These are phyloP conservation scores for Apus apus DNA, from an alignment of 2,113 vertebrate genomes.

Conservation along the genomic window DNA sequence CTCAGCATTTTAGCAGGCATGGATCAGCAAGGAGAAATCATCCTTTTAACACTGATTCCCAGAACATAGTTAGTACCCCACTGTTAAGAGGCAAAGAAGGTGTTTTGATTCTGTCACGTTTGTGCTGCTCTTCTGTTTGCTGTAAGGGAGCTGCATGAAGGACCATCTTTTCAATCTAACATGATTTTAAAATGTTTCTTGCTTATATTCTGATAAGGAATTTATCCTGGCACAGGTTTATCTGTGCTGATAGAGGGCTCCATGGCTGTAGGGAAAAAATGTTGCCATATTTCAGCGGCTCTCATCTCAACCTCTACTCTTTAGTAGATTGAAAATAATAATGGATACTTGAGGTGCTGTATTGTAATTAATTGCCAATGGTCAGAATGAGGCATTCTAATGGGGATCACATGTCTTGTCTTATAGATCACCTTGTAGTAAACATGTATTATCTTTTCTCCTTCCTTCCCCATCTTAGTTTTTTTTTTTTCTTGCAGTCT, in stretches of 20 bases:
- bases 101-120: constrained; percentile 4
- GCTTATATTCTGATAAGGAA: constrained; percentile 58
- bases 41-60: background rate
- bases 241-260: constrained; percentile 51
- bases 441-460: background rate
- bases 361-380: background rate
- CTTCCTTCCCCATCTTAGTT: background rate
- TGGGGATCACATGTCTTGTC: background rate
- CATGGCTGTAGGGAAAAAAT: constrained; percentile 49
- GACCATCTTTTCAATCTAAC: constrained; percentile 34
- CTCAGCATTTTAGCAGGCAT: background rate
- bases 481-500: background rate
- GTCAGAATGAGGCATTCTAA: background rate
- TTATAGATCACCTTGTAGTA: background rate
- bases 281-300: constrained; percentile 17
- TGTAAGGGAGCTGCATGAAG: constrained; percentile 17
- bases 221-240: constrained; percentile 54
- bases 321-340: constrained; percentile 36
- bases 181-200: constrained; percentile 51
- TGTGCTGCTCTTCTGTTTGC: constrained; percentile 4
- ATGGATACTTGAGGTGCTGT: constrained; percentile 12
- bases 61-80: background rate
- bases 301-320: constrained; percentile 47
- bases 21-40: background rate
- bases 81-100: background rate